Percentiles rank a stretch among this genome's conserved stretches.
phyloP scores from a whole-genome alignment of 2,888 invertebrate species.

The Exephanes ischioxanthus region DNA sequence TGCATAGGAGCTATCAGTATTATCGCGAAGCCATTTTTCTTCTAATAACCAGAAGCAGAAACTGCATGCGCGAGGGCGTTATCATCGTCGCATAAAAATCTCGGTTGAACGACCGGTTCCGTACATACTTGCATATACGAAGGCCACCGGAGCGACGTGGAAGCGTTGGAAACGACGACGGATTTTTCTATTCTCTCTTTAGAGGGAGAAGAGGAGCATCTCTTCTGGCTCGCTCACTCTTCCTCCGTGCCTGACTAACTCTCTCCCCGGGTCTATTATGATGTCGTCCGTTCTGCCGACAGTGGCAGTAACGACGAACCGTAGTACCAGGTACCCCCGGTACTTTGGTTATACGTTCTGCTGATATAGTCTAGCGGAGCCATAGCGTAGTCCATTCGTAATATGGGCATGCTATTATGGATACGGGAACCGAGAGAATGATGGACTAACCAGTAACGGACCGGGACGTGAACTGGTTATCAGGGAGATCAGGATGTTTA shows the following conservation, averaged over 20 bases:
- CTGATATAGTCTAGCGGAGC: not conserved
- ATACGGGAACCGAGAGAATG: constrained; percentile 4
- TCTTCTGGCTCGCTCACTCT: not conserved
- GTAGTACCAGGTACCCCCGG: constrained; percentile 22
- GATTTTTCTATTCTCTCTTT: constrained; percentile 47
- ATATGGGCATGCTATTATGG: constrained; percentile 23
- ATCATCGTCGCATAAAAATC: constrained; percentile 61
- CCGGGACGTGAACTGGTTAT: constrained; percentile 7
- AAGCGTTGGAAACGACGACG: constrained; percentile 42
- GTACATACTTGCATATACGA: constrained; percentile 21
- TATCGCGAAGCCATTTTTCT: constrained; percentile 59
- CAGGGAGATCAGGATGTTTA: constrained; percentile 51
- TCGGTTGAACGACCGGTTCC: constrained; percentile 35
- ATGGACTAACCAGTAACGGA: constrained; percentile 23
- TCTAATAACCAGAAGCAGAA: constrained; percentile 52
- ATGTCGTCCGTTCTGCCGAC: constrained; percentile 29
- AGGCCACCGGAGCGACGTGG: not conserved
- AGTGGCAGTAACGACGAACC: constrained; percentile 41
- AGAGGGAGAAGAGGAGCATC: not conserved
- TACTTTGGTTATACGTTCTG: constrained; percentile 35
- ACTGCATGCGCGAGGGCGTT: constrained; percentile 27
- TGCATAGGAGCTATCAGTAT: constrained; percentile 33
- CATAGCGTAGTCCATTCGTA: constrained; percentile 21
- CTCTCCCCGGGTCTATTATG: not conserved
- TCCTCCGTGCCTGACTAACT: not conserved